Conservation (phyloP, 2,888 invertebrate genomes). For the Lasioglossum leucozonium region DNA sequence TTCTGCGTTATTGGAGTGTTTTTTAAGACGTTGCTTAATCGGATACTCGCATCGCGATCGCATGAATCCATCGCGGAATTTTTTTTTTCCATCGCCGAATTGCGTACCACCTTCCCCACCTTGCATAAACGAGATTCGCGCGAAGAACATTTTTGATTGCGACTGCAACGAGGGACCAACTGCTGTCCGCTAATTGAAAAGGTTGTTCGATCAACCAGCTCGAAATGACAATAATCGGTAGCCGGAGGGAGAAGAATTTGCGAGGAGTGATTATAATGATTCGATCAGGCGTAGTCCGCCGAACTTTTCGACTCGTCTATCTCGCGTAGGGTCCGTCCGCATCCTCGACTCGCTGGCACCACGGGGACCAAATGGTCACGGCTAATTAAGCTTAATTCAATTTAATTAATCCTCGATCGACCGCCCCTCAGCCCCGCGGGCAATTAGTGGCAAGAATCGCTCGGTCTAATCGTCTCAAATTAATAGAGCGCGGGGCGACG, state of each 20-base stretch:
- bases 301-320: slow-evolving; percentile 33
- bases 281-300: not conserved
- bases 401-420: slow-evolving; percentile 77
- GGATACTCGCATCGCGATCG: not conserved
- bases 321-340: slow-evolving; percentile 15
- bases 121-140: no score
- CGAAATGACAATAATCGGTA: not conserved
- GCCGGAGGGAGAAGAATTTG: not conserved
- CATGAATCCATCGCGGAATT: not conserved
- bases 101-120: no score
- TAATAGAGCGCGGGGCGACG: slow-evolving; percentile 61
- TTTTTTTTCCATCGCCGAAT: no score
- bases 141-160: no score
- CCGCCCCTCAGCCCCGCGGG: slow-evolving; percentile 23
- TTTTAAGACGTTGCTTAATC: not conserved
- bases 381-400: slow-evolving; percentile 80
- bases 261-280: not conserved
- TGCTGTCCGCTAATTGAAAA: not conserved
- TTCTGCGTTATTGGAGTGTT: not conserved
- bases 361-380: slow-evolving; percentile 56
- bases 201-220: not conserved
- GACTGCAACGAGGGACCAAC: no score
- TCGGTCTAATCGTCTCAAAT: slow-evolving; percentile 68
- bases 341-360: slow-evolving; percentile 10
- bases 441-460: slow-evolving; percentile 68